phyloP scores from a whole-genome alignment of 2,888 invertebrate genomes.

The Amitus sp. region DNA sequence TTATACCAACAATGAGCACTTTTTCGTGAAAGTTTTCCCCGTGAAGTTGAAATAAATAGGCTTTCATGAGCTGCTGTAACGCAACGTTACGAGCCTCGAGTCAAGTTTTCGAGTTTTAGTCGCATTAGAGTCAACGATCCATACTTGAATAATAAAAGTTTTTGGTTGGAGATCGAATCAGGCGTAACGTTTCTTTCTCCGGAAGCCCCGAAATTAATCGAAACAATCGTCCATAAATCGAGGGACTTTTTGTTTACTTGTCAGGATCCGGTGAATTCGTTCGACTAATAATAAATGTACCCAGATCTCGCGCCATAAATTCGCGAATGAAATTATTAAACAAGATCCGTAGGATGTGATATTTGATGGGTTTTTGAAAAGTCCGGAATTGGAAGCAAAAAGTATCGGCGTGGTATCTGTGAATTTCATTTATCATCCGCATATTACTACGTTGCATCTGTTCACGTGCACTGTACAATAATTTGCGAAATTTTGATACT shows the following conservation, averaged over 20 bases:
- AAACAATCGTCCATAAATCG: no score
- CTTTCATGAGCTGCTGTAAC: slow-evolving; percentile 5
- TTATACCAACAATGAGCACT: slow-evolving; percentile 6
- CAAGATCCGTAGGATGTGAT: no score
- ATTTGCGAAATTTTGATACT: background rate
- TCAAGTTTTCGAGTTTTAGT: background rate
- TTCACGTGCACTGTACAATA: background rate
- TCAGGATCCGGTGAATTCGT: no score
- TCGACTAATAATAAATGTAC: no score
- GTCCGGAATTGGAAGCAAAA: background rate
- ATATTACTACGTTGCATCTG: background rate
- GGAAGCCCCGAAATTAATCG: no score
- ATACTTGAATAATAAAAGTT: background rate
- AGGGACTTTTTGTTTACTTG: no score
- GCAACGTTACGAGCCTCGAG: slow-evolving; percentile 6
- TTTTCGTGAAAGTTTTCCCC: slow-evolving; percentile 2
- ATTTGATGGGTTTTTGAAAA: background rate
- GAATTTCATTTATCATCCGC: background rate
- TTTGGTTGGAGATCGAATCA: background rate
- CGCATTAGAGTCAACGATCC: background rate
- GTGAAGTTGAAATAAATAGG: slow-evolving; percentile 11
- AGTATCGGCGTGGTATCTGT: background rate
- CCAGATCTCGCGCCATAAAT: no score
- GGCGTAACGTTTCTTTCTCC: no score
- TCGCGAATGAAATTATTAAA: no score